Evolutionary conservation across 2,888 invertebrate genomes (phyloP), one percentile per base, ranked within the genome.

Genomic region (Pardosa pseudoannulata): DNA sequence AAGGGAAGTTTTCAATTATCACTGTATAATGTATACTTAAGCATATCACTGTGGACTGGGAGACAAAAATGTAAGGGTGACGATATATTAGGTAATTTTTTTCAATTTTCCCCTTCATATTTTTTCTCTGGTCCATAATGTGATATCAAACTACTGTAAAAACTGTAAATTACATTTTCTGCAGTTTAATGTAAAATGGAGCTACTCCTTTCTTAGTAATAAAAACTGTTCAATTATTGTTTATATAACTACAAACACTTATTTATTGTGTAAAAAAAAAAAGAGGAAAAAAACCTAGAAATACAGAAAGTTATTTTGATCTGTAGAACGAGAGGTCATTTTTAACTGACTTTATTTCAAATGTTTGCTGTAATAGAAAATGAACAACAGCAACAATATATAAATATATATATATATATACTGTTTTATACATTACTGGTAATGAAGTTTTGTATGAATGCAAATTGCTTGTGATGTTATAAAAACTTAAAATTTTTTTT

Each of bases 291-390:
- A 56, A 56, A 68, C 27, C 62, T 87, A 76, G 80, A 13, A 79
- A 64, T 72, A 71, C 72, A 80, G 31, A 86, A 82, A 79, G 74
- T 79, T 76, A 87, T 87, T 86, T 87, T 87, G 65, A 76, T 80
- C 79, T 79, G 79, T 87, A 75, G 62, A 64, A 80, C 50, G 65
- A 56, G 67, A 41, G 74, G 56, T 72, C 56, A 56, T 87, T 76
- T 79, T 68, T 50, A 23, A 79, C 16, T 67, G 56, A 67, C 46
- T 68, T 79, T 73, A 31, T 74, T 73, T 64, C 56, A 39, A 23
- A 16, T 68, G 27, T 36, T 28, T 74, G 31, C 56, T 74, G 80
- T 68, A 76, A 23, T 71, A 82, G 64, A 65, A 73, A 72, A 64
- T 1, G 16, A 65, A 73, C 46, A 73, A 36, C 56, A 31, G 27